Percentiles rank a stretch among this genome's conserved stretches.
Evolutionary conservation across 2,113 vertebrate species (phyloP).

Genomic region (Loxodonta africana): DNA sequence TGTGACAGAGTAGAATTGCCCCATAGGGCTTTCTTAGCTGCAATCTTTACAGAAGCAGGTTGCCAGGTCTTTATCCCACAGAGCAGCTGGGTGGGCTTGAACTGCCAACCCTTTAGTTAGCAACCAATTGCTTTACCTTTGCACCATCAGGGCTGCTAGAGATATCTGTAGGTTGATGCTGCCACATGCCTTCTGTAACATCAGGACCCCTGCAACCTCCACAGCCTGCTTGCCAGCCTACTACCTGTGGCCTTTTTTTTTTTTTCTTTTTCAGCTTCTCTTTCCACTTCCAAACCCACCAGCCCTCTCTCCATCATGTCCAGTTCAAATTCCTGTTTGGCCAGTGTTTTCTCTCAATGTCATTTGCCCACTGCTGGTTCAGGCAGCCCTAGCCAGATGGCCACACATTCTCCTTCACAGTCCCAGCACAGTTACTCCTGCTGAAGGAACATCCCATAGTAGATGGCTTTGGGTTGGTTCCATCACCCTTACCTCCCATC

Average conservation of each 20-base stretch:
- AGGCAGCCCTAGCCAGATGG: neutral
- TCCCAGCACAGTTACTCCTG: neutral
- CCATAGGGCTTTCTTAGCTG: too few species aligned
- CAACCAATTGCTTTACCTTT: too few species aligned
- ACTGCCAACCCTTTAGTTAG: too few species aligned
- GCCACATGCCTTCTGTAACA: fast-evolving
- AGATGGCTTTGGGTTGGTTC: neutral
- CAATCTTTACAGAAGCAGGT: too few species aligned
- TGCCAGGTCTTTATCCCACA: too few species aligned
- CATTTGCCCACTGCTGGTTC: neutral
- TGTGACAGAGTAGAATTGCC: too few species aligned
- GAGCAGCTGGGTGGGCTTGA: too few species aligned
- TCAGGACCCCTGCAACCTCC: neutral
- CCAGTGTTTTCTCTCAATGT: neutral
- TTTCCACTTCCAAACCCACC: neutral
- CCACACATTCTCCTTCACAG: fast-evolving
- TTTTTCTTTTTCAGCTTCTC: neutral
- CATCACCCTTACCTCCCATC: fast-evolving
- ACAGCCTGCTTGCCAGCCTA: neutral
- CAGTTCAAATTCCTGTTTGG: neutral
- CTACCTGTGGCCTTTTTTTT: neutral
- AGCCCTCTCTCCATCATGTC: neutral
- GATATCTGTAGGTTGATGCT: neutral
- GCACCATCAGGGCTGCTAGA: neutral
- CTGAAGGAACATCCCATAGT: neutral